These are phyloP conservation scores for Buteo buteo DNA, from an alignment of 2,113 vertebrate species.

Conservation along the genomic window DNA sequence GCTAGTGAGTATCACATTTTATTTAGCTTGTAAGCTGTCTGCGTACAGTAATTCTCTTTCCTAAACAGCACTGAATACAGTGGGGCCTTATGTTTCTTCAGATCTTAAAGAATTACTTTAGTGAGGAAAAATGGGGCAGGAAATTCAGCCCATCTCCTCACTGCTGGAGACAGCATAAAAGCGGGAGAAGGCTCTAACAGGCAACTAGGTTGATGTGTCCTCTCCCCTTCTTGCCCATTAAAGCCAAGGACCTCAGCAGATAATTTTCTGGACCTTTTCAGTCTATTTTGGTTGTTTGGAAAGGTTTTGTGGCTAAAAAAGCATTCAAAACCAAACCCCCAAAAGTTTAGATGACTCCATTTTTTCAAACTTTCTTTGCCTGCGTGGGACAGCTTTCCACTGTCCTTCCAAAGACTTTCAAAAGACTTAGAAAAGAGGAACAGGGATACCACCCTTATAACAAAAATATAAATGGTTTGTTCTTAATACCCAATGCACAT, in stretches of 20 bases:
- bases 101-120: background rate
- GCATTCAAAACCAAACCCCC: background rate
- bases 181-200: background rate
- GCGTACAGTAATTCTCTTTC: background rate
- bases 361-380: background rate
- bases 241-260: background rate
- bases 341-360: rapidly evolving
- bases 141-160: background rate
- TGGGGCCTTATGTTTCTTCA: background rate
- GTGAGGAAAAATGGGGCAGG: background rate
- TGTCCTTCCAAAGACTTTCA: background rate
- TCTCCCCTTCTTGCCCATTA: background rate
- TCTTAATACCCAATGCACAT: background rate
- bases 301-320: background rate
- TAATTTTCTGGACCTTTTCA: background rate
- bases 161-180: background rate
- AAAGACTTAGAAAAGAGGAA: background rate
- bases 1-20: background rate
- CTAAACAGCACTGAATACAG: background rate
- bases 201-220: background rate
- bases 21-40: background rate
- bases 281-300: background rate
- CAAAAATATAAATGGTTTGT: background rate
- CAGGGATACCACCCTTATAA: background rate
- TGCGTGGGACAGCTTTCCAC: background rate